phyloP scores from a whole-genome alignment of 2,797 vertebrate species.

The Merluccius polli region DNA sequence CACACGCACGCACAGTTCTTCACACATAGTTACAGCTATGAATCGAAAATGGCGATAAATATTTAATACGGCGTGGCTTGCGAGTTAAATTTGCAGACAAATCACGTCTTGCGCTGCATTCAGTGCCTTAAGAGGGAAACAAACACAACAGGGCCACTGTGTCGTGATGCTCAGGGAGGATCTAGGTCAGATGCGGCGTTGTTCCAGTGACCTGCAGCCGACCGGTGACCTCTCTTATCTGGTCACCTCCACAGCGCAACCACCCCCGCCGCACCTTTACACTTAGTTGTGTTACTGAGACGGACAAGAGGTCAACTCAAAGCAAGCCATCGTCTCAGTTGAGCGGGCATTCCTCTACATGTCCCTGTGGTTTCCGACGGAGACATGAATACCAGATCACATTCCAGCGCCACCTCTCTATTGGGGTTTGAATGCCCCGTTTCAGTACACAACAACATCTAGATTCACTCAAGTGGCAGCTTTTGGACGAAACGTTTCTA shows the following conservation, averaged over 20 bases:
- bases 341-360: background rate
- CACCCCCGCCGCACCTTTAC: background rate
- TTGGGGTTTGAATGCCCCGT: background rate
- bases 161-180: constrained; percentile 32
- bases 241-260: background rate
- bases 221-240: background rate
- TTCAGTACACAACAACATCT: background rate
- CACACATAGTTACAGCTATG: constrained; percentile 40
- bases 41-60: constrained; percentile 64
- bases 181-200: constrained; percentile 47
- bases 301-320: background rate
- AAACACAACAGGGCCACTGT: background rate
- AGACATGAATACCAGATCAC: background rate
- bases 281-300: background rate
- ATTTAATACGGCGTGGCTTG: constrained; percentile 56
- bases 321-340: background rate
- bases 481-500: background rate
- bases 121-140: background rate
- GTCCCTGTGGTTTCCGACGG: too few relatives aligned
- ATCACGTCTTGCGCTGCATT: constrained; percentile 43
- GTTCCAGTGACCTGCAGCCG: background rate
- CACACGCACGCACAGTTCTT: background rate
- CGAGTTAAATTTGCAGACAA: constrained; percentile 57
- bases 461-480: background rate
- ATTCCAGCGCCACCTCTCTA: background rate